Evolutionary conservation across 2,888 invertebrate species (phyloP), one percentile per base, ranked within the genome.

Genomic region (Theretra japonica): DNA sequence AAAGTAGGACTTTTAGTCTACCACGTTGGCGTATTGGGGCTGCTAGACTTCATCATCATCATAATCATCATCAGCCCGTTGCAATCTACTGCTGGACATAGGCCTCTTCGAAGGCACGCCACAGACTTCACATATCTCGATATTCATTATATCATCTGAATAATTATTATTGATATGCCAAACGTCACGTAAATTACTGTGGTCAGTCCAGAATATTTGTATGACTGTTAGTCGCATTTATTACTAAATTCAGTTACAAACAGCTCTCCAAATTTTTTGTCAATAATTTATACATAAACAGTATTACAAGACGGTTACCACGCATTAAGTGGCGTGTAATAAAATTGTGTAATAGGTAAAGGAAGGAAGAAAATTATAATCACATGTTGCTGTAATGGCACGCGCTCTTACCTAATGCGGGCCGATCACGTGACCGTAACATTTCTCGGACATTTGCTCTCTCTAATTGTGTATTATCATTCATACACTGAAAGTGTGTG

Each of bases 281-380:
- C 48, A 5, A 17, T 21, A 7, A 41, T 17, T 53, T 15, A n/a
- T n/a, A 48, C 41, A 48, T 48, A 21, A 23, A 48, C 41, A 6
- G 23, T 17, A 11, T 28, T 53, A 53, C 15, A 28, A 48, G 30
- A n/a, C 17, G 7, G 15, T 30, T 53, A 69, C 11, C 17, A 68
- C 3, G 56, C 28, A 50, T 60, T 74, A 77, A 79, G 74, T 79
- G 76, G 85, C 83, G 82, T 86, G 86, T 79, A 81, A 79, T 83
- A 81, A 48, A 76, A 86, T 91, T 90, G 88, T 87, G 86, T 83
- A 89, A 89, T 87, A 80, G 72, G 80, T 72, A 79, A 41, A 89
- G 89, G 90, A 90, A 90, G 91, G 90, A 91, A 91, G 90, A 86
- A 82, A 81, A 83, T 82, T 81, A 79, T 82, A 80, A 77, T 79